These are phyloP conservation scores for Pseudococcus viburni DNA, from an alignment of 2,888 invertebrate species.

Conservation along the genomic window DNA sequence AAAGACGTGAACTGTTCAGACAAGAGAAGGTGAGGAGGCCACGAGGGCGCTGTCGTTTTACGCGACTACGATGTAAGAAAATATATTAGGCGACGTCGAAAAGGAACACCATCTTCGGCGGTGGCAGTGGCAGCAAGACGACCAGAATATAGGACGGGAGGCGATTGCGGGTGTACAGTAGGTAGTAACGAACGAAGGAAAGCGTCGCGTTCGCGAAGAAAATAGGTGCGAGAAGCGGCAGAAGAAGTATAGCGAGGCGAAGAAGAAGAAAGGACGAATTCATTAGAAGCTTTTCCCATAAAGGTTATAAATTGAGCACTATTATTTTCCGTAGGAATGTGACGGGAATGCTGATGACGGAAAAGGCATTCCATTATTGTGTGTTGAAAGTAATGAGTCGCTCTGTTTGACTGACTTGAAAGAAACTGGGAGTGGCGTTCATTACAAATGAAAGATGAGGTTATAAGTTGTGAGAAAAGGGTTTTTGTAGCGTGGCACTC, in stretches of 20 bases:
- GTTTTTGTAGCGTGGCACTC: slow-evolving; percentile 60
- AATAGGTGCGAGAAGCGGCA: slow-evolving; percentile 5
- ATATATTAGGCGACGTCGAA: neutral
- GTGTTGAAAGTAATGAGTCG: slow-evolving; percentile 65
- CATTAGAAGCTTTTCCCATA: slow-evolving; percentile 66
- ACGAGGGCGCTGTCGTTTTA: neutral
- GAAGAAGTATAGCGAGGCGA: neutral
- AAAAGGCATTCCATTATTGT: slow-evolving; percentile 66
- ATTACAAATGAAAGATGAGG: slow-evolving; percentile 67
- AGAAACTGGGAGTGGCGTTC: slow-evolving; percentile 66
- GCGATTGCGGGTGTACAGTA: neutral
- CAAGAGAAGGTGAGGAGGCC: too few relatives aligned
- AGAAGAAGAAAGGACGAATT: slow-evolving; percentile 60
- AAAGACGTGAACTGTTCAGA: too few relatives aligned
- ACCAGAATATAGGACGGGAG: neutral
- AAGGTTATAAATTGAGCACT: slow-evolving; percentile 67
- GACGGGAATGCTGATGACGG: slow-evolving; percentile 67
- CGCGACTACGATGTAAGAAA: neutral
- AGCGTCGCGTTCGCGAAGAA: neutral
- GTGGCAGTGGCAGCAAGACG: neutral
- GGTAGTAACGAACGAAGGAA: neutral
- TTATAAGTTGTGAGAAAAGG: slow-evolving; percentile 62
- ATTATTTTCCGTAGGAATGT: slow-evolving; percentile 66
- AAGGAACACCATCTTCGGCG: neutral
- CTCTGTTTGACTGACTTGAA: slow-evolving; percentile 66